phyloP scores from a whole-genome alignment of 2,888 invertebrate genomes.

The Liposcelis brunnea region DNA sequence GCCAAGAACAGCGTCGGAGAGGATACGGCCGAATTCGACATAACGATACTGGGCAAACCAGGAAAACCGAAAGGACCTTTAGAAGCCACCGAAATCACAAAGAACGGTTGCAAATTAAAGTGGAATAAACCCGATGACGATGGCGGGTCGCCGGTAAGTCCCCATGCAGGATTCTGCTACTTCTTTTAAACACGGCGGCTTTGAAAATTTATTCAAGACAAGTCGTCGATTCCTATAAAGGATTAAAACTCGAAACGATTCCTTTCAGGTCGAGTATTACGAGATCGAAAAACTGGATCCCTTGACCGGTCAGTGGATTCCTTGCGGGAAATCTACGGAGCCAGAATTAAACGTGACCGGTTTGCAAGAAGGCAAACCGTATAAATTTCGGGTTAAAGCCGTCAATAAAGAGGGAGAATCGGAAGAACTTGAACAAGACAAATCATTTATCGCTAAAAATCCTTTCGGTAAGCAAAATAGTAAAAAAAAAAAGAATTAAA shows the following conservation, averaged over 20 bases:
- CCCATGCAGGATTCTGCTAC: too few relatives aligned
- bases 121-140: conserved; percentile 95
- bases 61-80: conserved; percentile 53
- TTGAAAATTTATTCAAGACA: too few relatives aligned
- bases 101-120: conserved; percentile 76
- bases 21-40: conserved; percentile 79
- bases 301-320: conserved; percentile 81
- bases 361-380: conserved; percentile 85
- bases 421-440: conserved; percentile 86
- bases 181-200: too few relatives aligned
- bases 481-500: too few relatives aligned
- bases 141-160: conserved; percentile 60
- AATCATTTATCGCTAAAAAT: conserved; percentile 93
- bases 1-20: conserved; percentile 88
- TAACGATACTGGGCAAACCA: conserved; percentile 51
- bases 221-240: too few relatives aligned
- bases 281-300: conserved; percentile 92
- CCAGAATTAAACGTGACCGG: conserved; percentile 71
- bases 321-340: conserved; percentile 72
- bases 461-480: conserved; percentile 84
- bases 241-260: background rate
- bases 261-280: conserved; percentile 55
- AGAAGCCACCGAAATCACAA: conserved; percentile 73
- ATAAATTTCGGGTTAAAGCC: conserved; percentile 95
- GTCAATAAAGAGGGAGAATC: conserved; percentile 98